Evolutionary conservation across 92 coral and sea anemone genomes (phyloP).

Genomic region (Palythoa caribaeorum): DNA sequence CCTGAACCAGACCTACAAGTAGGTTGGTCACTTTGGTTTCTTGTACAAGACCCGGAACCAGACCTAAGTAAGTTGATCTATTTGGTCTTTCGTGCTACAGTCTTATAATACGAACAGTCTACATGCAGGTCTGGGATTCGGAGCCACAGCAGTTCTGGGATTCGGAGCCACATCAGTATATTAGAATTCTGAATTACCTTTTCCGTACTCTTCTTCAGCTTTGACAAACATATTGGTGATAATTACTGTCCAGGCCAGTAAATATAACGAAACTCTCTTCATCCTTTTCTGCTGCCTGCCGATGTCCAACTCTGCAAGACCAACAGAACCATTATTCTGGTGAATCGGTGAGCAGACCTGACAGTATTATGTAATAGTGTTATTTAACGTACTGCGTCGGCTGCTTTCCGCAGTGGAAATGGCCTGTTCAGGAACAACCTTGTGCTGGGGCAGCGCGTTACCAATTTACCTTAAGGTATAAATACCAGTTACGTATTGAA

Average conservation of each 20-base stretch:
- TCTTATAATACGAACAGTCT: not conserved
- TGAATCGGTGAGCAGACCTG: not conserved
- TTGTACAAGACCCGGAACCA: no score
- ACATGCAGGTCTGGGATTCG: not conserved
- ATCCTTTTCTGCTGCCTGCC: not conserved
- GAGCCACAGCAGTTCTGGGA: not conserved
- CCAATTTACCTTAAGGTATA: no score
- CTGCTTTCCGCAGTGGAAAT: not conserved
- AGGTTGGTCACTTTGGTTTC: no score
- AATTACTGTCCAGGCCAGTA: not conserved
- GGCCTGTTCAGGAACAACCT: no score
- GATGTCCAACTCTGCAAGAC: not conserved
- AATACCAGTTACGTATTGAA: no score
- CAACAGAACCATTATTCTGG: not conserved
- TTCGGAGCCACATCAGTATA: not conserved
- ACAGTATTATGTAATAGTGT: not conserved
- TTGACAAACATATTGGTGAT: not conserved
- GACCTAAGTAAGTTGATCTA: no score
- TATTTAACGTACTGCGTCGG: not conserved
- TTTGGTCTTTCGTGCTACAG: no score
- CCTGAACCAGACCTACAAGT: no score
- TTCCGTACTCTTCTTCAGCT: not conserved
- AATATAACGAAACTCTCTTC: slow-evolving; percentile 19
- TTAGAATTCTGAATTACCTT: not conserved
- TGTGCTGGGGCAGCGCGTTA: no score